These are phyloP conservation scores for Thecophora atra DNA, from an alignment of 2,888 invertebrate species.

Conservation along the genomic window DNA sequence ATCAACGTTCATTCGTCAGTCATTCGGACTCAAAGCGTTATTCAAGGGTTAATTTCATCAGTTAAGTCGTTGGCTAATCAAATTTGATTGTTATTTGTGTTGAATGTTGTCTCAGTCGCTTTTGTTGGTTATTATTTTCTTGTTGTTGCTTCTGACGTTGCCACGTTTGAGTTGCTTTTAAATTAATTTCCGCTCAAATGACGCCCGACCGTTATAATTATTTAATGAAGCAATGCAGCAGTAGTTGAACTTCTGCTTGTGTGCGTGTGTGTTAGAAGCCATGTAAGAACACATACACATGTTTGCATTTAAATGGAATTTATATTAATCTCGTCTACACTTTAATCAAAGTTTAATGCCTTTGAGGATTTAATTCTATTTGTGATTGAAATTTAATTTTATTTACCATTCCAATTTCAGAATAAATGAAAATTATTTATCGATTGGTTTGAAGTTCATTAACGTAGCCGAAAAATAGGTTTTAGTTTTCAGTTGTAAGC, in stretches of 20 bases:
- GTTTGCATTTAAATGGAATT: not conserved
- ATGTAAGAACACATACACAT: not conserved
- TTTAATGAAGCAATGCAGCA: slow-evolving; percentile 35
- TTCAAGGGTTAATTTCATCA: too few relatives aligned
- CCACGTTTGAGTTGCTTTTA: slow-evolving; percentile 13
- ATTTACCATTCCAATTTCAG: too few relatives aligned
- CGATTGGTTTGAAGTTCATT: too few relatives aligned
- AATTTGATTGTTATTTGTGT: too few relatives aligned
- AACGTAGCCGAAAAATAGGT: too few relatives aligned
- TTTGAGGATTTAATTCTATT: not conserved
- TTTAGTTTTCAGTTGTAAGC: too few relatives aligned
- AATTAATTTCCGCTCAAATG: slow-evolving; percentile 35
- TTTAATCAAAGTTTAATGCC: not conserved
- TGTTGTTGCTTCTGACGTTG: slow-evolving; percentile 6
- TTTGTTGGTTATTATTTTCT: not conserved
- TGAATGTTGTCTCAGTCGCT: too few relatives aligned
- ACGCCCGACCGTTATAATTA: slow-evolving; percentile 26
- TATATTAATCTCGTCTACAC: not conserved
- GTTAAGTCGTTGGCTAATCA: too few relatives aligned
- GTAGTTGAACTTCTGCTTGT: not conserved
- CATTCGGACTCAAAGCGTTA: too few relatives aligned
- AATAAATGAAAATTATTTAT: too few relatives aligned
- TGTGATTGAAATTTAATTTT: too few relatives aligned
- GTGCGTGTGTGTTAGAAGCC: not conserved
- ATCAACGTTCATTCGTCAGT: too few relatives aligned